Evolutionary conservation across 1,140 invertebrate genomes (phyloP), one percentile per base, ranked within the genome.

Genomic region (Ladona fulva): DNA sequence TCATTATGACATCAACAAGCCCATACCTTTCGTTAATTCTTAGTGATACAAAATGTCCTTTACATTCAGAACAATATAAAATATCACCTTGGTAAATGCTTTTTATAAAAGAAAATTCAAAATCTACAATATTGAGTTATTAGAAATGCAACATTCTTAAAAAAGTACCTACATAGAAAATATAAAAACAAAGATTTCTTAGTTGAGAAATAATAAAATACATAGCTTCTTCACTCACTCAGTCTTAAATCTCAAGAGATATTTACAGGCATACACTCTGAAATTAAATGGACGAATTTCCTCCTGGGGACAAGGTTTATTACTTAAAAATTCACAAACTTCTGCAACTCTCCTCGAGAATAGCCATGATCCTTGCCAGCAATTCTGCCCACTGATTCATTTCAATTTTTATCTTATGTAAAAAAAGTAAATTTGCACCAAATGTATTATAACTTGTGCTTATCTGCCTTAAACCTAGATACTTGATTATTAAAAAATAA

Each of bases 201-300:
- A 66, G n/a, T 66, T 66, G n/a, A 66, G 52, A 66, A 66, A 66
- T 66, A 66, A 66, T 37, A 37, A 66, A 66, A 66, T 66, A 66
- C 52, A 66, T 66, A 66, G 29, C 29, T 37, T 66, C 16, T 66
- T 66, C 52, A 66, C 52, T 66, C 52, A 66, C 52, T 66, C 52
- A 66, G 52, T 66, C 52, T 66, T 66, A 66, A 66, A 66, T 66
- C 52, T 66, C 52, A 66, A 66, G 52, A 66, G n/a, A 66, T 66
- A 66, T 66, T 19, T 66, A 66, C 52, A 66, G 52, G n/a, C 52
- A 66, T 66, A 66, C 52, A 66, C n/a, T 19, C 52, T 22, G 52
- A 66, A 66, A 66, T 66, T 19, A 66, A 66, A 66, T 66, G 52
- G 52, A 66, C 52, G 52, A 66, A 66, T 66, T 16, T 12, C n/a